Conservation (phyloP, 2,113 vertebrate genomes). For the Setophaga kirtlandii region DNA sequence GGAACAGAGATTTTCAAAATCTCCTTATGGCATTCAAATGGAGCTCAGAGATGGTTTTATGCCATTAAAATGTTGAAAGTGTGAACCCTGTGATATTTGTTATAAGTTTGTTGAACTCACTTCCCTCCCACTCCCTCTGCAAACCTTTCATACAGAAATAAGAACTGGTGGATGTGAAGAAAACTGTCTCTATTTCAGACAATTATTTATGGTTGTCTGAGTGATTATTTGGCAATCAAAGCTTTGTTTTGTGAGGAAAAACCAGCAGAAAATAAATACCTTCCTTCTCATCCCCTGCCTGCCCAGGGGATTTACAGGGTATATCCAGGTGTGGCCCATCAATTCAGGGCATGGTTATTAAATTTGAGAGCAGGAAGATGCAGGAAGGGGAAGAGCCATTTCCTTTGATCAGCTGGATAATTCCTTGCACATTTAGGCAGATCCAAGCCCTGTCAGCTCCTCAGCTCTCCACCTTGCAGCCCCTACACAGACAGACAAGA, state of each 20-base stretch:
- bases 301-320: neutral
- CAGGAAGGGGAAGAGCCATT: neutral
- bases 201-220: neutral
- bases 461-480: neutral
- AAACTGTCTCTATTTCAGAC: neutral
- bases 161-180: neutral
- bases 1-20: conserved; percentile 32
- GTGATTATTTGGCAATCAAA: conserved; percentile 17
- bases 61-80: neutral
- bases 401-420: neutral
- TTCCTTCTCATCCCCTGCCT: neutral
- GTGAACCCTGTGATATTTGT: neutral
- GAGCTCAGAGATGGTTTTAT: conserved; percentile 6
- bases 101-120: neutral
- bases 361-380: conserved; percentile 39
- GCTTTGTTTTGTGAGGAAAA: neutral
- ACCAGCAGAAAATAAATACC: neutral
- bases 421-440: conserved; percentile 25
- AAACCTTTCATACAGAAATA: neutral
- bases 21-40: conserved; percentile 12
- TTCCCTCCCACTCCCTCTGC: neutral
- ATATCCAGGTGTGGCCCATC: neutral
- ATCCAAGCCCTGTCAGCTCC: neutral
- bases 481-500: conserved; percentile 9
- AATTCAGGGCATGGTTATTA: conserved; percentile 9